Evolutionary conservation across 2,888 invertebrate species (phyloP), one percentile per base, ranked within the genome.

Genomic region (Hecatera dysodea): DNA sequence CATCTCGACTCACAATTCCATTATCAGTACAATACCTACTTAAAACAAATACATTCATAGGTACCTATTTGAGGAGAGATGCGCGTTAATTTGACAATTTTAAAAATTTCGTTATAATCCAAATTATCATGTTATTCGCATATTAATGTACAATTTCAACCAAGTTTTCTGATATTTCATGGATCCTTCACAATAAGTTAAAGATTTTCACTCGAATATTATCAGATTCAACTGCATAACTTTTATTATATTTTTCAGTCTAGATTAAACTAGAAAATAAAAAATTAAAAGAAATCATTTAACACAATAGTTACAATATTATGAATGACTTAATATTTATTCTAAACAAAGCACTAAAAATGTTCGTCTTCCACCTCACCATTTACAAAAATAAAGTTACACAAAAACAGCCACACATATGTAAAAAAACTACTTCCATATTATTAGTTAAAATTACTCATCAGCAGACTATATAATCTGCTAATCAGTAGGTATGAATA

Each of bases 221-320:
- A 19, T 36, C 17, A 17, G 9, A 50, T 36, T 36, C n/a, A 42
- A 12, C 24, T 29, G 22, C 12, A 1, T 42, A 2, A 3, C 15
- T 11, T 1, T 29, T 42, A 42, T 42, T 44, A 7, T 44, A 19
- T 24, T 50, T 36, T 63, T 36, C 24, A 24, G 65, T 70, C 65
- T 70, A 76, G 61, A 77, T 48, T 39, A 39, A 62, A 59, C 52
- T 56, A 55, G 42, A 27, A 39, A 42, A 50, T 29, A 42, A 50
- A 36, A 36, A 42, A 29, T n/a, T 5, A 59, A 11, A 60, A 46
- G 5, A 50, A 50, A 48, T 68, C 17, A 75, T 53, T 67, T 62
- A 48, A 60, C 7, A 57, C 12, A 56, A 46, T 48, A 33, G 7
- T 60, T 50, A 22, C 22, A 19, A 33, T 27, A 27, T 22, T 29